Base-by-base conservation (phyloP, 2,797 vertebrate genomes). In the Aratinga solstitialis region DNA sequence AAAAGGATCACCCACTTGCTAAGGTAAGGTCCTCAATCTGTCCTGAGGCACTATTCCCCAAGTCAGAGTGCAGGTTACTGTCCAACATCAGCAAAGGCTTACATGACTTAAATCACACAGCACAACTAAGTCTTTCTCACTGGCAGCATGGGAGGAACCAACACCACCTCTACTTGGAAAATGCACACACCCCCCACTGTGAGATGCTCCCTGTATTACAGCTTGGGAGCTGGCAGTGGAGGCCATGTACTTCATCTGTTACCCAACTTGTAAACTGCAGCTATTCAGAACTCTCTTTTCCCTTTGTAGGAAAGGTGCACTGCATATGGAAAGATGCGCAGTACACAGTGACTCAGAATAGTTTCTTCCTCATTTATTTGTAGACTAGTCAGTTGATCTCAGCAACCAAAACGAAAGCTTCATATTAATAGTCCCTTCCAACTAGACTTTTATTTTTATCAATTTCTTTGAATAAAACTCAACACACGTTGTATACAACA, bases 71-170 rank as follows among this genome's bases (percentile, higher is more conserved):
- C 54, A 76, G 19, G 22, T 36, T 79, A 54, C 50, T 43, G 9
- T 13, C 29, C 42, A 62, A 48, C 23, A 71, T 19, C 43, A 71
- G 53, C 30, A 77, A 51, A 24, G 11, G 17, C 34, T 73, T 30
- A 50, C 17, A 7, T 13, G 11, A 66, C n/a, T 61, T 19, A 18
- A 88, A 47, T 13, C 10, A 5, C 21, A 42, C 0, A 0, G 34
- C 32, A 11, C 26, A 81, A 50, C 3, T 5, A 29, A 20, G 21
- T 13, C 32, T 34, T 78, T 65, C 34, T 53, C 14, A 53, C 24
- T 43, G 14, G 42, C 21, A 81, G 17, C 13, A 81, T 4, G 14
- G 67, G 45, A 61, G 7, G 53, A 7, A 75, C 20, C 48, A 71
- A 36, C 5, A 45, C 13, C 10, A 40, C 6, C 19, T 71, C 66